Evolutionary conservation across 2,888 invertebrate species (phyloP), one percentile per base, ranked within the genome.

Genomic region (Ditula angustiorana): DNA sequence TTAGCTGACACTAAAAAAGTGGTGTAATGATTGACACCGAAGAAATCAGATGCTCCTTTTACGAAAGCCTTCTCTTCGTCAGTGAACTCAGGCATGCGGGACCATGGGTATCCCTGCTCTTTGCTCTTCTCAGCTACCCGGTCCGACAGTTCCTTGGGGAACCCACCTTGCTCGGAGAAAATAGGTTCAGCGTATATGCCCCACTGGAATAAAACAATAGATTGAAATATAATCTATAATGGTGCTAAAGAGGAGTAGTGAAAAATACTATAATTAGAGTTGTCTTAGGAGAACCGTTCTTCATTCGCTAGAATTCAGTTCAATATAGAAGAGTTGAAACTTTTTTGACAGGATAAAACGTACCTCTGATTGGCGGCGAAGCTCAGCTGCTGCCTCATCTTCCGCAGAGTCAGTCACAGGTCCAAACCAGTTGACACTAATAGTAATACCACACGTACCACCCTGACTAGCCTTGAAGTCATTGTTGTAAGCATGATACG

Each of bases 1-100:
- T 74, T 73, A 0, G 83, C 82, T 0, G 84, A 82, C 5, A 84
- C 61, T 3, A 79, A 26, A 0, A 0, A 72, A 0, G 93, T 79
- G 0, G 95, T 94, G 77, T 97, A 97, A 66, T 95, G 94, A 75
- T 96, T 96, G 2, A 96, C 86, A 0, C 96, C 89, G 13, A 88
- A 83, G 76, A 89, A 91, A 67, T 91, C 91, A 0, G 74, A 67
- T 0, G 86, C 11, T 2, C 90, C 91, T 52, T 72, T 79, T 0
- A 81, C 79, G 1, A 82, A 79, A 0, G 70, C 69, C 11, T 71
- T 79, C 77, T 94, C 92, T 56, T 88, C 83, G n/a, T 79, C 74
- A 0, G 88, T 86, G 71, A 93, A 93, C 16, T 74, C 73, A 0
- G 93, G 93, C 46, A 94, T 73, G 1, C 93, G 81, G 0, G 94